Conservation (phyloP, 1,140 invertebrate species). For the Doryteuthis pealeii region DNA sequence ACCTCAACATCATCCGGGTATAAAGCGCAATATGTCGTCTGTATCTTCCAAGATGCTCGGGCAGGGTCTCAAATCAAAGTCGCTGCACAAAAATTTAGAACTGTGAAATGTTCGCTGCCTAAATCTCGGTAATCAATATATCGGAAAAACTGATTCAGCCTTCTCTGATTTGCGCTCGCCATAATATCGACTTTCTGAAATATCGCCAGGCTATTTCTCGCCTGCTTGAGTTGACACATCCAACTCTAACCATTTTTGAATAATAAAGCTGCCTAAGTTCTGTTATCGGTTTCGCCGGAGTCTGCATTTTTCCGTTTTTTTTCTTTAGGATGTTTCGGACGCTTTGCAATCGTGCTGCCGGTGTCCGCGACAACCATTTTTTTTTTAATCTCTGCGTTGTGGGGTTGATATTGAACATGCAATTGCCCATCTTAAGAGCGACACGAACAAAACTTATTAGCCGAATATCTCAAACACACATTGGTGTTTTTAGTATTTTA, state of each 20-base stretch:
- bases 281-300: no score
- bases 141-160: constrained; percentile 65
- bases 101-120: background rate
- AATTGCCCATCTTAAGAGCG: no score
- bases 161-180: constrained; percentile 92
- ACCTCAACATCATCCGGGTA: background rate
- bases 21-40: background rate
- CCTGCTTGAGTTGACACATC: constrained; percentile 81
- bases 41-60: background rate
- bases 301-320: no score
- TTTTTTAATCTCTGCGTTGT: no score
- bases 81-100: background rate
- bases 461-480: no score
- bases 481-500: no score
- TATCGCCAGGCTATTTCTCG: constrained; percentile 82
- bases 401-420: no score
- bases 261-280: constrained; percentile 60
- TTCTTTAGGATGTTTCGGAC: no score
- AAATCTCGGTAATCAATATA: background rate
- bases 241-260: constrained; percentile 92
- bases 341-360: no score
- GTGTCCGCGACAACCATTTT: no score
- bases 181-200: constrained; percentile 91
- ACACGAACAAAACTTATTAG: no score
- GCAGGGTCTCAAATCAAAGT: background rate